These are phyloP conservation scores for Tinea semifulvella DNA, from an alignment of 2,888 invertebrate genomes.

Conservation along the genomic window DNA sequence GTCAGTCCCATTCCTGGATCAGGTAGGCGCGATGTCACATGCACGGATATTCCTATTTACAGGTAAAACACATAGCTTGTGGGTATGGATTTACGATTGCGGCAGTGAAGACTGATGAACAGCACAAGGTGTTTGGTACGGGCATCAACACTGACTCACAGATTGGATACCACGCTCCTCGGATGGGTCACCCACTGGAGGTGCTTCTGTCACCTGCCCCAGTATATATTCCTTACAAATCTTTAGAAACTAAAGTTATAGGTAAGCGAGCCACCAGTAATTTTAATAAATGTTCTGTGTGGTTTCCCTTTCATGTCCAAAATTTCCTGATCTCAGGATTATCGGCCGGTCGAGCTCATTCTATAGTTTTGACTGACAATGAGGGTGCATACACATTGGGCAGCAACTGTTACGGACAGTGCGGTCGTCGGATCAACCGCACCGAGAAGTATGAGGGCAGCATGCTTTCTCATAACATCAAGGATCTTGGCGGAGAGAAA, in stretches of 20 bases:
- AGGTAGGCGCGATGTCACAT: too few species aligned
- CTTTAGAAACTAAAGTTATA: slow-evolving; percentile 60
- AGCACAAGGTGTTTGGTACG: slow-evolving; percentile 81
- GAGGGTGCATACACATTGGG: slow-evolving; percentile 87
- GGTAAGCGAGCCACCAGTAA: slow-evolving; percentile 25
- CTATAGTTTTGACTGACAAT: slow-evolving; percentile 77
- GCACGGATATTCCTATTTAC: slow-evolving; percentile 14
- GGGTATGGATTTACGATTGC: slow-evolving; percentile 93
- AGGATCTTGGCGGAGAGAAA: slow-evolving; percentile 66
- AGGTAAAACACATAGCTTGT: slow-evolving; percentile 76
- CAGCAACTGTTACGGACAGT: slow-evolving; percentile 94
- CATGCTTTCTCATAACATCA: slow-evolving; percentile 72
- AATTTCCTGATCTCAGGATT: slow-evolving; percentile 59
- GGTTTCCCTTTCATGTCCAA: too few species aligned
- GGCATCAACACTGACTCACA: slow-evolving; percentile 95
- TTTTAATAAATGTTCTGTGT: too few species aligned
- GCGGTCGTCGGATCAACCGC: slow-evolving; percentile 81
- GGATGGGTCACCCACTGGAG: slow-evolving; percentile 71
- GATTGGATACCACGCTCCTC: slow-evolving; percentile 76
- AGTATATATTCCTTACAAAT: slow-evolving; percentile 72
- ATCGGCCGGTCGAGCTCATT: slow-evolving; percentile 89
- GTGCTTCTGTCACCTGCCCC: slow-evolving; percentile 76
- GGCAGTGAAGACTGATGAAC: slow-evolving; percentile 71
- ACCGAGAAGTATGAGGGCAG: slow-evolving; percentile 79
- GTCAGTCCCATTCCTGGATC: too few species aligned